A percentile compares a stretch with the other conserved stretches of the same genome.
These are phyloP conservation scores for Sturnus vulgaris DNA, from an alignment of 2,113 vertebrate genomes.

Conservation along the genomic window DNA sequence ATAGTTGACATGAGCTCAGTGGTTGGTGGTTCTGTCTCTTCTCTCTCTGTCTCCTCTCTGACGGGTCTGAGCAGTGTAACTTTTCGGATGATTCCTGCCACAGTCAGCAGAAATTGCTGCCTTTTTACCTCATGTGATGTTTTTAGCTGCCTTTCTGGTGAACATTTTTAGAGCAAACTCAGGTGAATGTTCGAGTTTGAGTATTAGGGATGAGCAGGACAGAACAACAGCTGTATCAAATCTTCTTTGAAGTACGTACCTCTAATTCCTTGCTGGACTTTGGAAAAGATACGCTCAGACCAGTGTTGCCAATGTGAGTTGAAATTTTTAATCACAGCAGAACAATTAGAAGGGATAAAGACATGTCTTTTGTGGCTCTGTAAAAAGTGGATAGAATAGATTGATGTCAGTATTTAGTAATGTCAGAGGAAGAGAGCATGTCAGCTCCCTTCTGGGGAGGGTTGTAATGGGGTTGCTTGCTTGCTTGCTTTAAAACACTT, in stretches of 20 bases:
- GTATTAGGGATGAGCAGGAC: neutral
- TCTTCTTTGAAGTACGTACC: neutral
- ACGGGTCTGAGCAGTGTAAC: rapidly evolving
- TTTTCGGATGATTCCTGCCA: neutral
- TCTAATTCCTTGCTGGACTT: neutral
- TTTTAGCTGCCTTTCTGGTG: neutral
- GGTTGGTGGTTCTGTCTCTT: neutral
- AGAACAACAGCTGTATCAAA: neutral
- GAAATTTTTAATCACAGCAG: neutral
- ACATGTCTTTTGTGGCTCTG: neutral
- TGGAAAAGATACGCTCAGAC: neutral
- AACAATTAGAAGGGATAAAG: neutral
- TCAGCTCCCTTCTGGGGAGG: neutral
- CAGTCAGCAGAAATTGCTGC: neutral
- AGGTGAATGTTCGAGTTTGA: neutral
- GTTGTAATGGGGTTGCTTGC: neutral
- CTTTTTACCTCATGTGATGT: neutral
- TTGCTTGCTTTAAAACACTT: neutral
- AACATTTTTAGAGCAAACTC: neutral
- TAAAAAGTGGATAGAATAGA: neutral
- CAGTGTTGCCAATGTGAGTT: neutral
- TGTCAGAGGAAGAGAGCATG: neutral
- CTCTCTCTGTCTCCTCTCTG: neutral
- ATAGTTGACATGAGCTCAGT: neutral
- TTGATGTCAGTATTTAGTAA: neutral